Evolutionary conservation across 1,140 invertebrate species (phyloP), one percentile per base, ranked within the genome.

Genomic region (Campoletis sonorensis): DNA sequence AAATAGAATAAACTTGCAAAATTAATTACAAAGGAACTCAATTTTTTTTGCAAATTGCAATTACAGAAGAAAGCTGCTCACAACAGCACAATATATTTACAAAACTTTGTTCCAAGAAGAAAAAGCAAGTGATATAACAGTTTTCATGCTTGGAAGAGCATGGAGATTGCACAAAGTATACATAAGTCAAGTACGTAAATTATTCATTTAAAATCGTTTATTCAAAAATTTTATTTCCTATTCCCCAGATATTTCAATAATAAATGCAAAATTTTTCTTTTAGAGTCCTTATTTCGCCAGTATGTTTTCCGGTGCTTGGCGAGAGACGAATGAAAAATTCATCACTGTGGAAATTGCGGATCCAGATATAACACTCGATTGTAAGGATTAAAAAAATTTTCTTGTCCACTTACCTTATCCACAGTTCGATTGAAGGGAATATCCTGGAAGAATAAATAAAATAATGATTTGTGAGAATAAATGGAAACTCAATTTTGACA

Each of bases 251-350:
- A 67, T 80, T 78, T 79, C 64, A 70, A 64, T 37, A 45, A 54
- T 75, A 45, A 5, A 72, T 64, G 64, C 61, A 54, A 11, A 51
- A 54, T 68, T 84, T 68, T 30, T 76, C 79, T 84, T 70, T 83
- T 89, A 97, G 94, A 96, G 95, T 86, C 95, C 95, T 4, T 97
- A 97, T 88, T 97, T 97, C 91, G 93, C 94, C 16, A 96, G 95
- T 87, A 97, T 97, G 96, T 97, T 97, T 90, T 96, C 94, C 87
- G 96, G 96, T 8, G 94, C 94, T 15, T 97, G 96, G 96, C 93
- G 93, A 86, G 96, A 97, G 90, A 93, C 95, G 4, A 93, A 93
- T 75, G 93, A 96, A 89, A 93, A 93, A 79, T 91, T 94, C 72
- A 94, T 97, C 61, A 92, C 91, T 58, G 95, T 97, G 79, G 94